Conservation (phyloP, 2,113 vertebrate species). For the Silurus asotus region DNA sequence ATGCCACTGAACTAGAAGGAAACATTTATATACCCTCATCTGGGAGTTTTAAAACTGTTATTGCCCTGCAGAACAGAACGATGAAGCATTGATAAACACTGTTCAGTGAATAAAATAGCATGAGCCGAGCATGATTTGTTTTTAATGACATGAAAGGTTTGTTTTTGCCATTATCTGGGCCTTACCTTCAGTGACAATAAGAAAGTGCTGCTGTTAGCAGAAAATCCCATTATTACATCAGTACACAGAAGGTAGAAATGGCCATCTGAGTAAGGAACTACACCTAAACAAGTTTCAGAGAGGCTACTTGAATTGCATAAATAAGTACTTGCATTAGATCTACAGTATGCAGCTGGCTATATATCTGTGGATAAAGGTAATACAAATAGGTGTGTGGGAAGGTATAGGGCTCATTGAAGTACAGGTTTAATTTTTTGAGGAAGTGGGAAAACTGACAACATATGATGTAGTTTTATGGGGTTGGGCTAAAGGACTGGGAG, state of each 20-base stretch:
- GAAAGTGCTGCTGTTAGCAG: conserved; percentile 29
- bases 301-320: not conserved
- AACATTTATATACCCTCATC: not conserved
- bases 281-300: conserved; percentile 4
- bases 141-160: not conserved
- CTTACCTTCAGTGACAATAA: conserved; percentile 31
- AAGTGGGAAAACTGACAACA: conserved; percentile 12
- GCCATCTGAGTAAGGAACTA: conserved; percentile 8
- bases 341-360: not conserved
- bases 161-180: not conserved
- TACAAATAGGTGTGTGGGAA: not conserved
- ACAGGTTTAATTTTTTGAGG: conserved; percentile 38
- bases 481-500: conserved; percentile 55
- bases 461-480: conserved; percentile 47
- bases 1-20: not conserved
- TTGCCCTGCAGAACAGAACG: not conserved
- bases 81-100: not conserved
- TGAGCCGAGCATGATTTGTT: not conserved
- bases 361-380: not conserved
- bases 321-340: not conserved
- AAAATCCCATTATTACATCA: conserved; percentile 25
- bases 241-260: not conserved
- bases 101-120: not conserved
- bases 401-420: not conserved
- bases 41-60: not conserved